Evolutionary conservation across 2,113 vertebrate species (phyloP), one percentile per base, ranked within the genome.

Genomic region (Ctenodactylus gundi): DNA sequence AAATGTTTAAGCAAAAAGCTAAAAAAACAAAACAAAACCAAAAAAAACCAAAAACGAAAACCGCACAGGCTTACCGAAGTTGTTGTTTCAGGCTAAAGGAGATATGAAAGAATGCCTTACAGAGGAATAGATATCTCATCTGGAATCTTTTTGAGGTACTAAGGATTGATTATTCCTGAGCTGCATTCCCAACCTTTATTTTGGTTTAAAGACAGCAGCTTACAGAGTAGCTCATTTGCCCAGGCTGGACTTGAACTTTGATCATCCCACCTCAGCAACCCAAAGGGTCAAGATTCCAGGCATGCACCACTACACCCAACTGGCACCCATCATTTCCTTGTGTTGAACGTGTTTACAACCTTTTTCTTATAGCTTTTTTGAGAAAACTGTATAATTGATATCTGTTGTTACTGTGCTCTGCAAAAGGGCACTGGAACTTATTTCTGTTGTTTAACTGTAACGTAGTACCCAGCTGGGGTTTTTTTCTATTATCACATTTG

Each of bases 1-100:
- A 88, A 91, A 75, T 88, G 46, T 85, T 94, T 82, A 58, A 80
- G 34, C 31, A 58, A 87, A 88, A 29, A 80, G 20, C 55, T 83
- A 36, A 29, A 36, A 17, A 29, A 70, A n/a, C n/a, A n/a, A n/a
- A n/a, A n/a, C n/a, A n/a, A n/a, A n/a, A n/a, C n/a, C n/a, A n/a
- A n/a, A n/a, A n/a, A n/a, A n/a, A n/a, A n/a, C n/a, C n/a, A n/a
- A n/a, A n/a, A n/a, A n/a, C n/a, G n/a, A 89, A 81, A 83, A 82
- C 31, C 77, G 21, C 53, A 51, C 70, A 88, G 31, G 18, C 65
- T 80, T 85, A 85, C 10, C 8, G 87, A 92, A 94, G 44, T 29
- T 58, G n/a, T 25, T 92, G 72, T 34, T 95, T 34, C 46, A 91
- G 70, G 46, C 41, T 86, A 88, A 82, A 73, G 41, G 87, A 21